Evolutionary conservation across 1,140 invertebrate genomes (phyloP).

Genomic region (Achatina immaculata): DNA sequence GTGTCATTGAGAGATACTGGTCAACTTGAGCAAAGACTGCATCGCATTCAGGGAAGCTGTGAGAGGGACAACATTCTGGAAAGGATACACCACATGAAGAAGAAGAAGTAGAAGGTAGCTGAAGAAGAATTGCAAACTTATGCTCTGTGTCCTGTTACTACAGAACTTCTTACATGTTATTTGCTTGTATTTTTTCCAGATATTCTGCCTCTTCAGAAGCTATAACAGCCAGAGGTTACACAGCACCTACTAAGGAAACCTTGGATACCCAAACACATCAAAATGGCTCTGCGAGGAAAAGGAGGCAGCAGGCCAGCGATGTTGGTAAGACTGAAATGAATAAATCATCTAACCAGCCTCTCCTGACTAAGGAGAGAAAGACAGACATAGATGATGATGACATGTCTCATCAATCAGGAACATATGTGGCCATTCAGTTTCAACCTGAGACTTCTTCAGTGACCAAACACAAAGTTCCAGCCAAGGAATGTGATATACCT

Average conservation of each 20-base stretch:
- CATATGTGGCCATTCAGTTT: background rate
- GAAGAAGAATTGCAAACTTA: no score
- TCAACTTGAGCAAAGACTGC: no score
- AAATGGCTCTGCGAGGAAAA: background rate
- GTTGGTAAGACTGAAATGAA: background rate
- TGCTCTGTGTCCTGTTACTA: no score
- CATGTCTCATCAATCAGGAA: background rate
- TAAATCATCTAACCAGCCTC: background rate
- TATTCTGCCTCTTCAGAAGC: background rate
- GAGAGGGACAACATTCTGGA: no score
- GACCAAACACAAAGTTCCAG: background rate
- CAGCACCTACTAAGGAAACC: background rate
- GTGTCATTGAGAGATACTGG: no score
- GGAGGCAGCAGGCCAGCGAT: slow-evolving; percentile 10
- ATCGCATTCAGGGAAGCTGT: no score
- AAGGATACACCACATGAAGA: no score
- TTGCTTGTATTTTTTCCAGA: background rate
- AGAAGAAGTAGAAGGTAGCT: no score
- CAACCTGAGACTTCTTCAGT: background rate
- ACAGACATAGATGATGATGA: background rate
- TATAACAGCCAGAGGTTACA: background rate
- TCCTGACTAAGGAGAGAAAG: background rate
- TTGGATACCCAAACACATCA: background rate
- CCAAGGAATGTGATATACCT: background rate
- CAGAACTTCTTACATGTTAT: no score